Base-by-base conservation (phyloP, 2,888 invertebrate genomes). In the Epirrita christyi region DNA sequence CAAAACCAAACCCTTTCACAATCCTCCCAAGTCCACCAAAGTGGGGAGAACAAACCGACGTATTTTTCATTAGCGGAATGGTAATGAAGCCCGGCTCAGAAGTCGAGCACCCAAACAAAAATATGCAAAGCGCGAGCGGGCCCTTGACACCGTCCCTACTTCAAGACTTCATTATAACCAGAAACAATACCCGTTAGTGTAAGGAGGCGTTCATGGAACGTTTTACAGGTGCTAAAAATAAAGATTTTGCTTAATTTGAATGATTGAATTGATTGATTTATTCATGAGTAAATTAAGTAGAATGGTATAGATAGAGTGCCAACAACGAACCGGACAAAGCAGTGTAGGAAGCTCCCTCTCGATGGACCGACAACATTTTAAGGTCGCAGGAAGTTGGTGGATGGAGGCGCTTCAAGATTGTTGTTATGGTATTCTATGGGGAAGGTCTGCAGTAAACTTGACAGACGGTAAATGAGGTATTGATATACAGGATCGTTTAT, bases 141-240 rank as follows among this genome's bases (percentile, higher is more conserved):
- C 79, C 83, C 82, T 84, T 83, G 85, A 83, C 86, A 81, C 79
- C 71, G 55, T 8, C 46, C 47, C 55, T 75, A 66, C 80, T 82
- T 80, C 83, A 85, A 83, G 78, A 81, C 82, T 83, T 84, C 85
- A 83, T 84, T 83, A 85, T 74, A 69, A 65, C 65, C 75, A 71
- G 72, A 68, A 78, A 84, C 80, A 81, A 80, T 79, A 73, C 72
- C 74, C 73, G 73, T 75, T 73, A 75, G 49, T 50, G 58, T 36
- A 59, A 57, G 63, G 66, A 49, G 43, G 28, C 49, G 56, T 49
- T 47, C 55, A 63, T 54, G 48, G 36, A 8, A 37, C 13, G 9
- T 13, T 21, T n/a, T 45, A 44, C 34, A 36, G 43, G 11, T 13
- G 52, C 11, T 37, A 11, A 6, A n/a, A n/a, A n/a, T 6, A 11